phyloP scores from a whole-genome alignment of 1,140 invertebrate genomes.

The Hydropsyche tenuis region DNA sequence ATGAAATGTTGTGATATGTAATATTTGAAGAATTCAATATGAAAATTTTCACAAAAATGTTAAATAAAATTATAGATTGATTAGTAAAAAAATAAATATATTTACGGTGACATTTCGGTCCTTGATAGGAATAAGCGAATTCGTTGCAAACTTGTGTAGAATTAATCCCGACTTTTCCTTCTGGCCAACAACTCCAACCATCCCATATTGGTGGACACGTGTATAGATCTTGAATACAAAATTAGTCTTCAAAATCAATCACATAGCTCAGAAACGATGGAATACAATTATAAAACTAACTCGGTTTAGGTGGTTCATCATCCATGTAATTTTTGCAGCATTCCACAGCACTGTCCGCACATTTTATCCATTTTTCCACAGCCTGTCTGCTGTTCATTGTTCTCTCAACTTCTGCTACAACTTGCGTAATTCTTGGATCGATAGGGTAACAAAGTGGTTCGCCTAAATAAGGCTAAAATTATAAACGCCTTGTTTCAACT shows the following conservation, averaged over 20 bases:
- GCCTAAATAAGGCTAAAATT: neutral
- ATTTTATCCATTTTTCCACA: slow-evolving; percentile 49
- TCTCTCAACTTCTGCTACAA: slow-evolving; percentile 25
- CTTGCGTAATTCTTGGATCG: slow-evolving; percentile 9
- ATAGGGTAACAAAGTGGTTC: slow-evolving; percentile 37
- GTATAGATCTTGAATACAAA: too few species aligned
- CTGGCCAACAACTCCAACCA: slow-evolving; percentile 63
- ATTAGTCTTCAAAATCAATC: too few species aligned
- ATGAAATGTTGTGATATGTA: too few species aligned
- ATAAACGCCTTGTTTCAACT: too few species aligned
- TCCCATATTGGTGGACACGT: slow-evolving; percentile 62
- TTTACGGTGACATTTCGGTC: slow-evolving; percentile 63
- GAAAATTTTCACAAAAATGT: too few species aligned
- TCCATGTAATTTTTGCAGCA: slow-evolving; percentile 48
- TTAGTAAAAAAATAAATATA: slow-evolving; percentile 42
- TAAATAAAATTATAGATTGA: too few species aligned
- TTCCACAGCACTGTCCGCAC: slow-evolving; percentile 41
- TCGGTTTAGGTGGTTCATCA: neutral
- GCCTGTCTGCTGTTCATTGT: slow-evolving; percentile 14
- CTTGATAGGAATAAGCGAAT: slow-evolving; percentile 62
- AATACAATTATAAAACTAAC: slow-evolving; percentile 23
- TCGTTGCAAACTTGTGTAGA: slow-evolving; percentile 58
- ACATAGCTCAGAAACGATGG: slow-evolving; percentile 18
- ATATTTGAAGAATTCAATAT: too few species aligned
- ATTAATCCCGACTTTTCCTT: slow-evolving; percentile 52